A percentile compares a stretch with the other conserved stretches of the same genome.
These are phyloP conservation scores for Adelosebastes latens DNA, from an alignment of 2,797 vertebrate genomes.

Conservation along the genomic window DNA sequence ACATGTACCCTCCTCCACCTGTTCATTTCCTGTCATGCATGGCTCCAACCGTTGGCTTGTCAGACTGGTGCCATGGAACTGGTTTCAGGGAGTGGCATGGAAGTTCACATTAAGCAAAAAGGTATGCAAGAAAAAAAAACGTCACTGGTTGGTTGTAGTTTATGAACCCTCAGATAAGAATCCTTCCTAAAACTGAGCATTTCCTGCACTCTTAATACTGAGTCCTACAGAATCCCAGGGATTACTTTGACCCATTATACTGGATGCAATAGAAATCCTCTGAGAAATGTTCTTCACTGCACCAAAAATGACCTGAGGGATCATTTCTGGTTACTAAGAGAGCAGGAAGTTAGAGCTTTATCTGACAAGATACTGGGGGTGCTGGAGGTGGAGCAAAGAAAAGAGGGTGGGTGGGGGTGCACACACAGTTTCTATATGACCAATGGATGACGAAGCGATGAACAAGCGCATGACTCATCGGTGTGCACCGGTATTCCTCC, in stretches of 20 bases:
- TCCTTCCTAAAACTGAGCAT: neutral
- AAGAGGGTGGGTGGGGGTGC: neutral
- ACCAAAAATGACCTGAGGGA: neutral
- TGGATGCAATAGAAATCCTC: neutral
- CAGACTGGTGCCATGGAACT: constrained; percentile 51
- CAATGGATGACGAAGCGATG: constrained; percentile 64
- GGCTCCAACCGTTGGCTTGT: constrained; percentile 44
- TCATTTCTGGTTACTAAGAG: neutral
- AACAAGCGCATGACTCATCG: constrained; percentile 64
- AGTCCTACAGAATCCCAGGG: neutral
- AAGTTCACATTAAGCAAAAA: neutral
- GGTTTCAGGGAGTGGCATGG: constrained; percentile 77
- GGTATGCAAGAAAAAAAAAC: neutral
- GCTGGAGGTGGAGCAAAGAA: neutral
- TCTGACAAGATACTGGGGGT: neutral
- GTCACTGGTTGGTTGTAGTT: neutral
- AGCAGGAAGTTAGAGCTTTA: neutral
- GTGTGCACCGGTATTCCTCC: constrained; percentile 64
- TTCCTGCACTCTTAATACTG: neutral
- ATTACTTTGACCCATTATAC: neutral
- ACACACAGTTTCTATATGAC: constrained; percentile 35
- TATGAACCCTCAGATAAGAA: neutral
- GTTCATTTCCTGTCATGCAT: neutral
- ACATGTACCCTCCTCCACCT: neutral
- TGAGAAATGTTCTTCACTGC: neutral